These are phyloP conservation scores for Drosophila dunni DNA, from an alignment of 1,140 invertebrate genomes.

Conservation along the genomic window DNA sequence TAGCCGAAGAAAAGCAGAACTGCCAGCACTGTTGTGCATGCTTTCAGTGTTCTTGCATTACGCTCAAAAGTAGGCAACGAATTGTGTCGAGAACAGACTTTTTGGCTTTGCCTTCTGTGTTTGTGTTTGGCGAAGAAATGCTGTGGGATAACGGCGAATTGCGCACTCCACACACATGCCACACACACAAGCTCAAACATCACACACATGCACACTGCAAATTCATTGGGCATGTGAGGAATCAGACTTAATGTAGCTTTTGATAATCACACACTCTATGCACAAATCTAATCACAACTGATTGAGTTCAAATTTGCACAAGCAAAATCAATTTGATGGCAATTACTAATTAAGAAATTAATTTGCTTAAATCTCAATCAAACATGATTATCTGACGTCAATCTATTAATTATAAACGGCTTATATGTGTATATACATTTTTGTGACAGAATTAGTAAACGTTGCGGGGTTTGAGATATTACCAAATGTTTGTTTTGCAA, in stretches of 20 bases:
- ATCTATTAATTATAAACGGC: constrained; percentile 26
- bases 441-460: constrained; percentile 1
- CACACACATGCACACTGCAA: neutral
- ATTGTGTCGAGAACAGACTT: constrained; percentile 42
- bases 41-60: constrained; percentile 23
- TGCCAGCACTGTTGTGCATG: neutral
- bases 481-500: constrained; percentile 11
- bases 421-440: neutral
- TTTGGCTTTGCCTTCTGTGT: constrained; percentile 11
- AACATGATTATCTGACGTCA: constrained; percentile 19
- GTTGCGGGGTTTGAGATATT: neutral
- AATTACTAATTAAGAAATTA: constrained; percentile 27
- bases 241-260: neutral
- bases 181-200: neutral
- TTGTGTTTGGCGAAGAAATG: constrained; percentile 24
- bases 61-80: constrained; percentile 63
- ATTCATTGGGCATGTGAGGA: neutral
- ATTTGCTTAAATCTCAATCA: constrained; percentile 2
- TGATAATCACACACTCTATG: neutral
- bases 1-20: no score
- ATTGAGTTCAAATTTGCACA: constrained; percentile 7
- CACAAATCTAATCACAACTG: constrained; percentile 1
- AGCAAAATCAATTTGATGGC: constrained; percentile 5
- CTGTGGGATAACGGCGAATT: constrained; percentile 8
- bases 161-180: constrained; percentile 5